These are phyloP conservation scores for Helogale parvula DNA, from an alignment of 2,113 vertebrate species.

Conservation along the genomic window DNA sequence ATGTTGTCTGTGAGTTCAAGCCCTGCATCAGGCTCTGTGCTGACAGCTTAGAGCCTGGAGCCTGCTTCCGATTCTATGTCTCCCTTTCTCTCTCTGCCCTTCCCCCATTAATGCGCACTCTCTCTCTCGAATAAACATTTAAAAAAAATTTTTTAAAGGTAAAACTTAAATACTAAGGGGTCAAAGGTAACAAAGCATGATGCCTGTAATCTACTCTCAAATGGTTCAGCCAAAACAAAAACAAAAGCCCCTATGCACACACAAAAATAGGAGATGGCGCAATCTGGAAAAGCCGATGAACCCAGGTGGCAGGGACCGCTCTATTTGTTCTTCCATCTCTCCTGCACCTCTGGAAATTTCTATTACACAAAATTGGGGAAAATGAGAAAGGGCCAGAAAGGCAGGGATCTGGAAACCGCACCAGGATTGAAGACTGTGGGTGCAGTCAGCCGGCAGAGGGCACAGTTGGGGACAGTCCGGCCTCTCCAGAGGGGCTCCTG, in stretches of 20 bases:
- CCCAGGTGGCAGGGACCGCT: neutral
- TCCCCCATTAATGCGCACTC: too few relatives aligned
- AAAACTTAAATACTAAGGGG: neutral
- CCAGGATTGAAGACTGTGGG: neutral
- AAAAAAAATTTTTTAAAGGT: neutral
- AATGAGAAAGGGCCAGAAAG: neutral
- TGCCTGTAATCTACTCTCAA: neutral
- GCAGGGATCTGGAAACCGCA: neutral
- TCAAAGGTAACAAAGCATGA: neutral
- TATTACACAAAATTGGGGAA: neutral
- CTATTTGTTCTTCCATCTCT: neutral
- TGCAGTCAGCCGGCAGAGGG: neutral
- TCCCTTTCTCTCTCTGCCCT: too few relatives aligned
- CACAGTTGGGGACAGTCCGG: neutral
- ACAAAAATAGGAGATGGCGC: neutral
- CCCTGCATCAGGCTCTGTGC: too few relatives aligned
- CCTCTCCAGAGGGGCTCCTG: neutral
- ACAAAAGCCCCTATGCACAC: accelerated
- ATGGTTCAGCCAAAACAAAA: neutral
- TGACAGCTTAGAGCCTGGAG: too few relatives aligned
- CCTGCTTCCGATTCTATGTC: too few relatives aligned
- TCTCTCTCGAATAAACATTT: too few relatives aligned
- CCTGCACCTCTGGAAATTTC: neutral
- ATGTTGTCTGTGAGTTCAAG: too few relatives aligned
- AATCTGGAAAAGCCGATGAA: neutral